Percentiles rank a stretch among this genome's conserved stretches.
These are phyloP conservation scores for Gonocerus acuteangulatus DNA, from an alignment of 2,888 invertebrate species.

Conservation along the genomic window DNA sequence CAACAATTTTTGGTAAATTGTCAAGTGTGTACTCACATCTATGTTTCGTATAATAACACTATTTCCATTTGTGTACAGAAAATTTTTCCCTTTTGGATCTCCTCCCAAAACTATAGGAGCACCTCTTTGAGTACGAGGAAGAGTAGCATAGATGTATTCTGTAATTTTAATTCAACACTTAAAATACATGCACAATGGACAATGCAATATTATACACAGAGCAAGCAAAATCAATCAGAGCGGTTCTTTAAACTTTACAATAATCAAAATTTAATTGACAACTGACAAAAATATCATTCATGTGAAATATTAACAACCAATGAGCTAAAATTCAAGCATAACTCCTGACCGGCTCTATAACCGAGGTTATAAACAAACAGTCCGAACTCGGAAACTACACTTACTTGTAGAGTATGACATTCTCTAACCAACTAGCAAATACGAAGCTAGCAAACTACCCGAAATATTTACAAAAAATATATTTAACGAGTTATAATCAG, in stretches of 20 bases:
- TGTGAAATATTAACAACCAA: no score
- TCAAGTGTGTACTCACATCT: slow-evolving; percentile 53
- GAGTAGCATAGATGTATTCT: slow-evolving; percentile 85
- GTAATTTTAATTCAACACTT: no score
- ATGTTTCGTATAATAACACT: slow-evolving; percentile 96
- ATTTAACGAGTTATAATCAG: not conserved
- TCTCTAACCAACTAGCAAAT: not conserved
- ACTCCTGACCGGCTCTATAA: slow-evolving; percentile 14
- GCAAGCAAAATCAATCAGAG: not conserved
- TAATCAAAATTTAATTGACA: not conserved
- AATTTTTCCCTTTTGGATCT: slow-evolving; percentile 94
- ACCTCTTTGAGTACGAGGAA: slow-evolving; percentile 91
- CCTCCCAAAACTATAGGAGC: slow-evolving; percentile 88
- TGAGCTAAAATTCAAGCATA: no score
- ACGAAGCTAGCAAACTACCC: not conserved
- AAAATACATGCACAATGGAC: no score
- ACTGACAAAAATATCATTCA: no score
- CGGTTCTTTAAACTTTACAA: not conserved
- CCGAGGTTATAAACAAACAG: slow-evolving; percentile 18
- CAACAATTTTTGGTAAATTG: no score
- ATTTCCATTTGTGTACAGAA: slow-evolving; percentile 94
- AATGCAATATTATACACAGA: no score
- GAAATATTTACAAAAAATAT: not conserved
- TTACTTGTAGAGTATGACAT: slow-evolving; percentile 29
- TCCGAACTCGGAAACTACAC: not conserved